These are phyloP conservation scores for Paelopatides confundens DNA, from an alignment of 53 echinoderm and acorn worm genomes.

Conservation along the genomic window DNA sequence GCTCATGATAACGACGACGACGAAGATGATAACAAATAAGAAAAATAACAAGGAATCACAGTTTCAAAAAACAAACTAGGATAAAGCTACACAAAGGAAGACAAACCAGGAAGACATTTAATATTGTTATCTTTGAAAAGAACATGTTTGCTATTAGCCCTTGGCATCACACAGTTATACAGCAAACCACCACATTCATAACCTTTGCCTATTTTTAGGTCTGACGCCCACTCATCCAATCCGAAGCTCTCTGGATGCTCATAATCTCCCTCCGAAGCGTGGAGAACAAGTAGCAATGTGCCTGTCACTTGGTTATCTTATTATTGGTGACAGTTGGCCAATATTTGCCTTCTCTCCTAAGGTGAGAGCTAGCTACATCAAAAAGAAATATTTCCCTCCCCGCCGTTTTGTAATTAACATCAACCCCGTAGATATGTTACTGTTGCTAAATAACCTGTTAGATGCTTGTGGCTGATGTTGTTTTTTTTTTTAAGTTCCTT, in stretches of 20 bases:
- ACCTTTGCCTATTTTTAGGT: too few relatives aligned
- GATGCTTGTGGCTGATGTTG: neutral
- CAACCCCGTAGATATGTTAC: neutral
- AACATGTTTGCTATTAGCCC: too few relatives aligned
- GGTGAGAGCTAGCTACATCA: constrained; percentile 24
- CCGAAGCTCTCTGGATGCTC: neutral
- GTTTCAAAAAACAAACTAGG: too few relatives aligned
- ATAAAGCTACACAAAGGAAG: too few relatives aligned
- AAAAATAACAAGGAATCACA: too few relatives aligned
- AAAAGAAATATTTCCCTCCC: constrained; percentile 1
- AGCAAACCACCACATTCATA: too few relatives aligned
- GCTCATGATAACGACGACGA: too few relatives aligned
- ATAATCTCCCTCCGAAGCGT: neutral
- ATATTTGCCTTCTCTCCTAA: constrained; percentile 12
- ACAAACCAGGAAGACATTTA: too few relatives aligned
- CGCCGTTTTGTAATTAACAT: constrained; percentile 18
- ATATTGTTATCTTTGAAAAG: too few relatives aligned
- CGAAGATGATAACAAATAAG: too few relatives aligned
- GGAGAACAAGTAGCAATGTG: constrained; percentile 15
- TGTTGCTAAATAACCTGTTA: constrained; percentile 7
- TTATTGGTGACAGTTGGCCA: constrained; percentile 19
- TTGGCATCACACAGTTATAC: too few relatives aligned
- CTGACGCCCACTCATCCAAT: neutral
- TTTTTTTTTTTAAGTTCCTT: too few relatives aligned
- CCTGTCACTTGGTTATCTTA: constrained; percentile 21